Conservation (phyloP, 2,888 invertebrate species). For the Oxystoma pomonae region DNA sequence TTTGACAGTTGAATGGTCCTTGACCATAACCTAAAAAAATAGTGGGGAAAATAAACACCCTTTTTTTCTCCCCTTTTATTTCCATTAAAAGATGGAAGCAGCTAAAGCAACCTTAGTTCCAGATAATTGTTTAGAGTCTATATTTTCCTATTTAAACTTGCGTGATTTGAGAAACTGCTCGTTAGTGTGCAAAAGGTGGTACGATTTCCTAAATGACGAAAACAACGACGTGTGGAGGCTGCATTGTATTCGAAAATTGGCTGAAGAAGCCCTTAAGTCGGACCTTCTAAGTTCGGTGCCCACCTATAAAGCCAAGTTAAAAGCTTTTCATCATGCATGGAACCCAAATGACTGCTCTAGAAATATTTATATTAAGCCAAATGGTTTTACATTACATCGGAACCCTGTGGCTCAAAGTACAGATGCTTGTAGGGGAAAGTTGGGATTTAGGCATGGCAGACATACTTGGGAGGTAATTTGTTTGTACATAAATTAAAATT, state of each 20-base stretch:
- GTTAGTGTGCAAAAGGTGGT: constrained; percentile 92
- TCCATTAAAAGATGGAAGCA: constrained; percentile 49
- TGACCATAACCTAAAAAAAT: not conserved
- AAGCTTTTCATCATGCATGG: constrained; percentile 95
- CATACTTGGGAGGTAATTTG: constrained; percentile 89
- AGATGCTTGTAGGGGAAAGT: constrained; percentile 86
- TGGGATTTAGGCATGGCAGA: constrained; percentile 85
- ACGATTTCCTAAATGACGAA: constrained; percentile 83
- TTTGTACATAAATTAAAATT: too few species aligned
- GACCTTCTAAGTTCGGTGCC: constrained; percentile 84
- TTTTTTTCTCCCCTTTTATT: not conserved
- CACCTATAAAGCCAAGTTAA: constrained; percentile 88
- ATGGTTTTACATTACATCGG: constrained; percentile 95
- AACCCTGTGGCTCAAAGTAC: constrained; percentile 99
- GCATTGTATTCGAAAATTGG: constrained; percentile 81
- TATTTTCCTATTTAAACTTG: constrained; percentile 87
- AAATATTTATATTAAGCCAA: constrained; percentile 94
- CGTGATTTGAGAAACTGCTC: constrained; percentile 85
- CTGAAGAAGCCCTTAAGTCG: constrained; percentile 84
- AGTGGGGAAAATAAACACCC: constrained; percentile 2
- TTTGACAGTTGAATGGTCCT: not conserved
- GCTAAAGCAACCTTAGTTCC: constrained; percentile 62
- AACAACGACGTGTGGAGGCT: constrained; percentile 94
- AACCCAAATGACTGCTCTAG: constrained; percentile 95
- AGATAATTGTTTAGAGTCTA: constrained; percentile 80